Evolutionary conservation across 2,113 vertebrate genomes (phyloP), one percentile per base, ranked within the genome.

Genomic region (Diadophis punctatus): DNA sequence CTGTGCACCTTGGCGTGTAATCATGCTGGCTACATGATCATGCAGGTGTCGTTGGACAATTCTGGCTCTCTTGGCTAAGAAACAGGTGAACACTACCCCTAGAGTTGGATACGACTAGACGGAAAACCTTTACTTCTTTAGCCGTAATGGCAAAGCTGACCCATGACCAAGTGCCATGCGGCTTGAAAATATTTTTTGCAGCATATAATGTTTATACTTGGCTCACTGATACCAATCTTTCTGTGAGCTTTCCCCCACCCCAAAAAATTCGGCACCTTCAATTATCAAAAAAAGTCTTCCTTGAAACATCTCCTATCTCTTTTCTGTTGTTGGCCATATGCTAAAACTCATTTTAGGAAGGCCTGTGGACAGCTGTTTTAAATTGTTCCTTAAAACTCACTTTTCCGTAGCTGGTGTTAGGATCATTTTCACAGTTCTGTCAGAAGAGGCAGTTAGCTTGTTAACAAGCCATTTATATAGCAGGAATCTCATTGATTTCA

Each of bases 191-290:
- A 18, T n/a, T 74, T 74, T 74, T 74, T n/a, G 56, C n/a, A 39
- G n/a, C n/a, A 74, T 5, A 74, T 34, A 34, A 34, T 74, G 16
- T 7, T 18, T 74, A 74, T 2, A 20, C 16, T 74, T 74, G 3
- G 68, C n/a, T 74, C 68, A 39, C 16, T 39, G 16, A 39, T 8
- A 39, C 2, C 2, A 0, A 18, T 39, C 68, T 39, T 74, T 18
- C n/a, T 20, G n/a, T 74, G n/a, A 34, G n/a, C 63, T 34, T 34
- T 2, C 0, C 1, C 1, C 4, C 8, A 0, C 1, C 4, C 8
- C 27, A 4, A n/a, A 6, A 20, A 16, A 39, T 20, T 74, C 68
- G 20, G 68, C n/a, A 74, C 68, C 6, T 74, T 39, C 6, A 39
- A n/a, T 16, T 34, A 8, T 74, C n/a, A n/a, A 18, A 74, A 39